Base-by-base conservation (phyloP, 2,888 invertebrate genomes). In the Polydrusus tereticollis region DNA sequence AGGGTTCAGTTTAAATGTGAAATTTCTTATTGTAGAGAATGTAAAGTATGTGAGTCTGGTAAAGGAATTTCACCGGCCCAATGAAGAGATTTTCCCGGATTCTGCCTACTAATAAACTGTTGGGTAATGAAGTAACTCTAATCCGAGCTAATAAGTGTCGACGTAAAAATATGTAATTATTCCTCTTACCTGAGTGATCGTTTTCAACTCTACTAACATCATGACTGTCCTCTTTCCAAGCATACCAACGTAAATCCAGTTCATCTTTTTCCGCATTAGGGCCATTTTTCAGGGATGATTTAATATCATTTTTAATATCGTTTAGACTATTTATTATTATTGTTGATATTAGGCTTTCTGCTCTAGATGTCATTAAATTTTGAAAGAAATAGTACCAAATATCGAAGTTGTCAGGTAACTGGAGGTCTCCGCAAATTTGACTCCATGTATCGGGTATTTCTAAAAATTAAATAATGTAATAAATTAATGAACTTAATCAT, bases 361-460 rank as follows among this genome's bases (percentile, higher is more conserved):
- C 91, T 43, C 94, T 87, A 38, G 88, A 85, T n/a, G 93, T 93
- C 33, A 94, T 86, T 6, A 93, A 83, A 0, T 92, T 91, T 82
- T 93, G 92, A 85, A 93, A 94, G 81, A 91, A 92, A 75, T 89
- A 87, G 43, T 89, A 88, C 91, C 94, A 94, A 6, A 94, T 91
- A 76, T 92, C 90, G 18, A 89, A 83, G 38, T 85, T 84, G 5
- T 84, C 83, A 1, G 87, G 86, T n/a, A 93, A 85, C 68, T 88
- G 86, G 0, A 92, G 85, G 2, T 89, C 87, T 12, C 86, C 83
- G 82, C 92, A 92, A 45, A 93, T 88, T 8, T 84, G 81, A 2
- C 86, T 85, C 91, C 93, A 94, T 79, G 91, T 89, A 43, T 86
- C 81, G 0, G 90, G 90, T 1, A 89, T 87, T 78, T 90, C 89